Percentiles rank a stretch among this genome's conserved stretches.
Conservation (phyloP, 1,140 invertebrate species). For the Apocrypta bakeri region DNA sequence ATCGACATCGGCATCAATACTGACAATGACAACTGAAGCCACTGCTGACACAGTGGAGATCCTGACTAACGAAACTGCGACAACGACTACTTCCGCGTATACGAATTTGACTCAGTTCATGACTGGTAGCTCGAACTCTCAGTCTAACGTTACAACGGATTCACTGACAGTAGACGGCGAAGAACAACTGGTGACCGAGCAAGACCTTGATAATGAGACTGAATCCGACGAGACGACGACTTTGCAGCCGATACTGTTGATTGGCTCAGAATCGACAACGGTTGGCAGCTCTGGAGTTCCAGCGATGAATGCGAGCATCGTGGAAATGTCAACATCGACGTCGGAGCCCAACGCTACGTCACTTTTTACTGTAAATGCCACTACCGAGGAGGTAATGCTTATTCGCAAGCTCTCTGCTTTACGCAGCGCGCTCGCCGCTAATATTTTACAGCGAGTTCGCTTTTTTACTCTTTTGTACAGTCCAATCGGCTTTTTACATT, state of each 20-base stretch:
- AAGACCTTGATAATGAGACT: constrained; percentile 28
- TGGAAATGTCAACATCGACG: neutral
- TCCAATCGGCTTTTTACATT: constrained; percentile 32
- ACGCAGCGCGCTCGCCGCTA: constrained; percentile 3
- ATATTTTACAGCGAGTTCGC: constrained; percentile 28
- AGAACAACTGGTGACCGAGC: constrained; percentile 1
- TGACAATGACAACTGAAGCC: constrained; percentile 40
- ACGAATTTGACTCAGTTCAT: constrained; percentile 18
- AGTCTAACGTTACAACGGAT: constrained; percentile 18
- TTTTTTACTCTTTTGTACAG: constrained; percentile 45
- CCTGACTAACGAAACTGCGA: neutral
- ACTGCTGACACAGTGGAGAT: constrained; percentile 12
- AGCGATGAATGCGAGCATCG: neutral
- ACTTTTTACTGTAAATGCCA: constrained; percentile 62
- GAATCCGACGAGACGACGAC: constrained; percentile 14
- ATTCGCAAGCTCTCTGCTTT: constrained; percentile 62
- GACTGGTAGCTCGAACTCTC: neutral
- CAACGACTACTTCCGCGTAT: neutral
- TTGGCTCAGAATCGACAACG: constrained; percentile 26
- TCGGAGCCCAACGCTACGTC: constrained; percentile 57
- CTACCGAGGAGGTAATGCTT: constrained; percentile 69
- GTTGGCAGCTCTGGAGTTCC: neutral
- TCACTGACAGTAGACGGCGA: constrained; percentile 13
- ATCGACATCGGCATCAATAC: constrained; percentile 25
- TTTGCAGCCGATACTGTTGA: constrained; percentile 1